A percentile compares a stretch with the other conserved stretches of the same genome.
Evolutionary conservation across 2,797 vertebrate species (phyloP).

Genomic region (Manis crassicaudata): DNA sequence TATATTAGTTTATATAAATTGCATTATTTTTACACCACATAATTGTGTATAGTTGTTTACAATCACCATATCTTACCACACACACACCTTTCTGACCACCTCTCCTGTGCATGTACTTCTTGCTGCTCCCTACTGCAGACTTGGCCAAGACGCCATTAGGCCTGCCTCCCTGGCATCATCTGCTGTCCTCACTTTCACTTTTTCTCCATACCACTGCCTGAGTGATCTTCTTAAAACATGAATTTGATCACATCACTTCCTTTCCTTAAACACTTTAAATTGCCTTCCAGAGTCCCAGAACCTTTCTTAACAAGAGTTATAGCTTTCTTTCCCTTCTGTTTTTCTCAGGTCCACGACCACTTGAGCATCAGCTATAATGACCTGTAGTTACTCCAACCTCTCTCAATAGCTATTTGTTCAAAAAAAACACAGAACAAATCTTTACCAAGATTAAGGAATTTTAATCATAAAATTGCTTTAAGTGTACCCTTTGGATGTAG

Average conservation of each 20-base stretch:
- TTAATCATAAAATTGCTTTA: not conserved
- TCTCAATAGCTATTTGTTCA: not conserved
- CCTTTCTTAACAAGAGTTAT: not conserved
- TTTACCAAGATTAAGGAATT: not conserved
- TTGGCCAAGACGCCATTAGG: too few species aligned
- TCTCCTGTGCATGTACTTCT: too few species aligned
- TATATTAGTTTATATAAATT: too few species aligned
- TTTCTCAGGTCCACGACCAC: not conserved
- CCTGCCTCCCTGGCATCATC: not conserved
- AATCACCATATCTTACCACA: too few species aligned
- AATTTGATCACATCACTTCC: not conserved
- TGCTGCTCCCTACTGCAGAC: too few species aligned
- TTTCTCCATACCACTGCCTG: not conserved
- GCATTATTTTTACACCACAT: too few species aligned
- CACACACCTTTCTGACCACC: too few species aligned
- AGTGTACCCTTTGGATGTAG: not conserved
- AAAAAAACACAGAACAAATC: not conserved
- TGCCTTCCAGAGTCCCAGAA: not conserved
- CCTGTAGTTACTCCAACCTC: not conserved
- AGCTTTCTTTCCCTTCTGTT: not conserved
- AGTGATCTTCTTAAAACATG: not conserved
- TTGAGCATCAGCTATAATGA: not conserved
- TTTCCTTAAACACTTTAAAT: not conserved
- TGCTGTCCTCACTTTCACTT: not conserved
- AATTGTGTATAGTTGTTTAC: too few species aligned